Evolutionary conservation across 2,888 invertebrate genomes (phyloP).

Genomic region (Torymus auratus): DNA sequence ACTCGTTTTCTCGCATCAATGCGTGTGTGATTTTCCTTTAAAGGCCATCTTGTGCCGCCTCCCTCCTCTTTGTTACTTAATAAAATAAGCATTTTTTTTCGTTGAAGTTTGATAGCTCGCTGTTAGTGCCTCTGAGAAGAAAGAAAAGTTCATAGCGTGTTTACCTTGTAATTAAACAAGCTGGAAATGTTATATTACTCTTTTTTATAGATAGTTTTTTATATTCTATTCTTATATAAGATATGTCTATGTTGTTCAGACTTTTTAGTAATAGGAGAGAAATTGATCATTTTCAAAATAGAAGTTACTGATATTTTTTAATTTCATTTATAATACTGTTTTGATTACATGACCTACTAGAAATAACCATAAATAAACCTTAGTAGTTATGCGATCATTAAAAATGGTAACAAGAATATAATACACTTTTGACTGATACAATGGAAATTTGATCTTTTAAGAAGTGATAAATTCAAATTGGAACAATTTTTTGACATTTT

Average conservation of each 20-base stretch:
- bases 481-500: too few relatives aligned
- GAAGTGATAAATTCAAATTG: too few relatives aligned
- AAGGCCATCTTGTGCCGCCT: conserved; percentile 43
- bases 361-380: too few relatives aligned
- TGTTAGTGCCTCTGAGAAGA: conserved; percentile 50
- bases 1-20: conserved; percentile 57
- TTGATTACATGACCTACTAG: neutral
- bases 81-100: conserved; percentile 58
- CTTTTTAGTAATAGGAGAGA: conserved; percentile 36
- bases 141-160: conserved; percentile 49
- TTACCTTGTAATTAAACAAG: conserved; percentile 52
- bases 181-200: conserved; percentile 56
- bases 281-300: conserved; percentile 38
- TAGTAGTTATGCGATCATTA: too few relatives aligned
- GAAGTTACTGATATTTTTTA: too few relatives aligned
- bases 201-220: conserved; percentile 57
- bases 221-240: conserved; percentile 55
- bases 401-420: too few relatives aligned
- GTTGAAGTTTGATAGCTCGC: conserved; percentile 57
- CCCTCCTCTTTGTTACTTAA: conserved; percentile 57
- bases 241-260: conserved; percentile 48
- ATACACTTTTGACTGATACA: too few relatives aligned
- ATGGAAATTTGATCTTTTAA: too few relatives aligned
- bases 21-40: conserved; percentile 52
- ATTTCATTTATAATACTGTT: too few relatives aligned